These are phyloP conservation scores for Holotrichia oblita DNA, from an alignment of 1,140 invertebrate species.

Conservation along the genomic window DNA sequence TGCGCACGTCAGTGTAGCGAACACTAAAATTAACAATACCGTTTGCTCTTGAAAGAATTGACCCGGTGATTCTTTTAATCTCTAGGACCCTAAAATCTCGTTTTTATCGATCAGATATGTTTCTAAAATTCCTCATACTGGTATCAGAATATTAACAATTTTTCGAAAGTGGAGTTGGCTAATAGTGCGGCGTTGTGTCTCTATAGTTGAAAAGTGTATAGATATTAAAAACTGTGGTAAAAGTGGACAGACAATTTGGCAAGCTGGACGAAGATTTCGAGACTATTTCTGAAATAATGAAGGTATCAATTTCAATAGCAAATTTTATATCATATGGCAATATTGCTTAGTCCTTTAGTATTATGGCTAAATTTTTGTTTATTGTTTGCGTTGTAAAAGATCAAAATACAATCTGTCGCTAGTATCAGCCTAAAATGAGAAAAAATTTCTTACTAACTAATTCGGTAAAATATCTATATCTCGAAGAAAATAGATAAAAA, in stretches of 20 bases:
- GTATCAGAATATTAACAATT: not conserved
- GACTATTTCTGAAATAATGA: slow-evolving; percentile 26
- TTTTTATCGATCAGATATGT: not conserved
- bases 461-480: too few species aligned
- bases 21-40: not conserved
- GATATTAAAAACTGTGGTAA: not conserved
- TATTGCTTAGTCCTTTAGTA: not conserved
- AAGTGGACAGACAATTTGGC: not conserved
- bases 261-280: slow-evolving; percentile 30
- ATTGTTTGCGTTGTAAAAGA: too few species aligned
- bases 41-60: not conserved
- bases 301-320: not conserved
- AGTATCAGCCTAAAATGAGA: too few species aligned
- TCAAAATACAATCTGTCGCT: too few species aligned
- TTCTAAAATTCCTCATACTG: not conserved
- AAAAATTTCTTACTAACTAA: too few species aligned
- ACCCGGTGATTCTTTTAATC: not conserved
- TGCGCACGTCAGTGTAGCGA: slow-evolving; percentile 28
- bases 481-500: too few species aligned
- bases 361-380: too few species aligned
- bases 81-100: not conserved
- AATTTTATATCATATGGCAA: not conserved
- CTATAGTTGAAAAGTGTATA: not conserved
- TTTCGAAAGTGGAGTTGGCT: not conserved
- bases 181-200: not conserved